These are phyloP conservation scores for Drosophila ustulata DNA, from an alignment of 2,888 invertebrate genomes.

Conservation along the genomic window DNA sequence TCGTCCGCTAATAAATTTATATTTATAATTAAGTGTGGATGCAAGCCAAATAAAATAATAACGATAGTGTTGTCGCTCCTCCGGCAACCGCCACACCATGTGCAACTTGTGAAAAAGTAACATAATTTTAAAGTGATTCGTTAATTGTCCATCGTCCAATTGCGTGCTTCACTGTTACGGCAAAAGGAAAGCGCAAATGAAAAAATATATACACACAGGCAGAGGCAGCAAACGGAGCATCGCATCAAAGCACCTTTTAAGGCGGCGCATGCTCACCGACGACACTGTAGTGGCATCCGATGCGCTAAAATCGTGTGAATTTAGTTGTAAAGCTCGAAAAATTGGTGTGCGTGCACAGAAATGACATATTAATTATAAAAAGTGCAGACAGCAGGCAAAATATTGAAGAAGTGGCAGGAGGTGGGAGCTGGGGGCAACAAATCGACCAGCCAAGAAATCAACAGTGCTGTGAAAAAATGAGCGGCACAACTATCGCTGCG, in stretches of 20 bases:
- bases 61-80: background rate
- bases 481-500: conserved; percentile 54
- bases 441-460: conserved; percentile 62
- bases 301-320: conserved; percentile 25
- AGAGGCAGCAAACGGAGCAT: conserved; percentile 39
- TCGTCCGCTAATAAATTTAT: conserved; percentile 35
- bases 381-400: conserved; percentile 58
- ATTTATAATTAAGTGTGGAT: conserved; percentile 46
- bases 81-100: background rate
- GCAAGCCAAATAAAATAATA: conserved; percentile 28
- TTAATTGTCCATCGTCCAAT: conserved; percentile 53
- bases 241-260: conserved; percentile 42
- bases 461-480: conserved; percentile 67
- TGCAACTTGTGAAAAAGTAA: conserved; percentile 16
- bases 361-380: conserved; percentile 61
- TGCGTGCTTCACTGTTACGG: conserved; percentile 62
- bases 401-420: conserved; percentile 12
- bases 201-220: conserved; percentile 78
- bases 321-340: conserved; percentile 20
- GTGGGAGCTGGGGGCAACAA: conserved; percentile 25
- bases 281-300: conserved; percentile 7
- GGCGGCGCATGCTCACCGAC: conserved; percentile 50
- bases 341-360: conserved; percentile 30
- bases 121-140: conserved; percentile 5
- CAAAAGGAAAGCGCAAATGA: conserved; percentile 73